phyloP scores from a whole-genome alignment of 2,888 invertebrate species.

The Oscheius sp. region DNA sequence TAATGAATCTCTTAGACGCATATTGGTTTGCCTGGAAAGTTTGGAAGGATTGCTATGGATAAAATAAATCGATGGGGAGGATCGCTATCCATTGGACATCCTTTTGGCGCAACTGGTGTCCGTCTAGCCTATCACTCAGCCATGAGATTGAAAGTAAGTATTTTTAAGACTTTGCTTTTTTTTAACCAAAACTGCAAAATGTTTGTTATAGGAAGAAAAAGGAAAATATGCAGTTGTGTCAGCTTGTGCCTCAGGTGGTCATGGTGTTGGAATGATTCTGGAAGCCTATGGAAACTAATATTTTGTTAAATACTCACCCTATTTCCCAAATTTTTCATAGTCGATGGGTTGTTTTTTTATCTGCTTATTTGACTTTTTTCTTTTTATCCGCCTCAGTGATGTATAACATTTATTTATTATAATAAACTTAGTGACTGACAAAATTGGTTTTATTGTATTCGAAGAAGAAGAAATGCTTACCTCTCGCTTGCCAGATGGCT shows the following conservation, averaged over 20 bases:
- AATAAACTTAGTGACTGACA: constrained; percentile 11
- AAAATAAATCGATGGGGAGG: constrained; percentile 99
- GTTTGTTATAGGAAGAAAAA: constrained; percentile 89
- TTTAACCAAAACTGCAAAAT: not conserved
- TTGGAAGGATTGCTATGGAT: constrained; percentile 85
- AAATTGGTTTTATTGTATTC: not conserved
- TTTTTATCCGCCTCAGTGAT: not conserved
- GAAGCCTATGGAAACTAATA: constrained; percentile 58
- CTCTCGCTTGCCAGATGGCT: constrained; percentile 16
- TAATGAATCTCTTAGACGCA: constrained; percentile 49
- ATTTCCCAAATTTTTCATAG: constrained; percentile 8
- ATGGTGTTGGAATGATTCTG: constrained; percentile 78
- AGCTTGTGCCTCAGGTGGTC: constrained; percentile 98
- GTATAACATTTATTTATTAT: constrained; percentile 14
- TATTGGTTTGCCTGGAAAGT: constrained; percentile 77
- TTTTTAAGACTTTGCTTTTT: not conserved
- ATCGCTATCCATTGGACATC: constrained; percentile 97
- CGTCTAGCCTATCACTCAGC: constrained; percentile 81
- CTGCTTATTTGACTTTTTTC: not conserved
- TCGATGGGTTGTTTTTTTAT: constrained; percentile 16
- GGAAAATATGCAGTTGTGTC: constrained; percentile 92
- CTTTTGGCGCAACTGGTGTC: constrained; percentile 93
- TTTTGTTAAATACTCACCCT: not conserved
- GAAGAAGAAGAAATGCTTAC: not conserved
- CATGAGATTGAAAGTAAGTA: constrained; percentile 79